Base-by-base conservation (phyloP, 23 tunicate genomes). In the Styela plicata region DNA sequence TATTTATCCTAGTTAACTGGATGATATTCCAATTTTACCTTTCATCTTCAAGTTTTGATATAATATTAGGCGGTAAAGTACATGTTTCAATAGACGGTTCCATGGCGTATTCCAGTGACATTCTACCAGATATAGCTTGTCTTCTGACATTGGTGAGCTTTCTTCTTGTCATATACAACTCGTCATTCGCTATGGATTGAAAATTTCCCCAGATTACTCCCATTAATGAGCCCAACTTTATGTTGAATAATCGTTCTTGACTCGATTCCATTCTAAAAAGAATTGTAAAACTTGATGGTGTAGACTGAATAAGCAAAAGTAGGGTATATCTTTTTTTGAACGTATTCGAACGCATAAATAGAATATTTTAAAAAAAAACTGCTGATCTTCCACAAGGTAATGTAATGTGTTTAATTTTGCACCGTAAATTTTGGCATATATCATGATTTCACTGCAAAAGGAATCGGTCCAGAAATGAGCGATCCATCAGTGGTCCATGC, bases 121-220 rank as follows among this genome's bases (percentile, higher is more conserved):
- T 68, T 28, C 97, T 77, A 18, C 73, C 57, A 17, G 73, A 21
- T 31, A 92, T 28, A n/a, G 97, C 97, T 33, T 79, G 65, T 63
- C 97, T 64, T 23, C 97, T 82, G 28, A 92, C 97, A 52, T 92
- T 92, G 25, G 97, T 92, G 22, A 92, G 80, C 36, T 92, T 92
- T 24, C 97, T 79, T 69, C 97, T 80, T 13, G 97, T 92, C 57
- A 87, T 33, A 52, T 87, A 80, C 34, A 87, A 80, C 67, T 92
- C 97, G 63, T 92, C 91, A 29, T 92, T 85, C 1, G 85, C 52
- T 10, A 68, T 22, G 22, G 80, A 63, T 5, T 79, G 93, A 66
- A 79, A 87, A 33, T 87, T 87, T 10, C 86, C 89, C 97, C 97
- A 92, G 0, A 74, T 83, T 31, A 92, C 89, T 24, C 91, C 91